Percentiles rank a stretch among this genome's conserved stretches.
These are phyloP conservation scores for Epinephelus cyanopodus DNA, from an alignment of 2,113 vertebrate species.

Conservation along the genomic window DNA sequence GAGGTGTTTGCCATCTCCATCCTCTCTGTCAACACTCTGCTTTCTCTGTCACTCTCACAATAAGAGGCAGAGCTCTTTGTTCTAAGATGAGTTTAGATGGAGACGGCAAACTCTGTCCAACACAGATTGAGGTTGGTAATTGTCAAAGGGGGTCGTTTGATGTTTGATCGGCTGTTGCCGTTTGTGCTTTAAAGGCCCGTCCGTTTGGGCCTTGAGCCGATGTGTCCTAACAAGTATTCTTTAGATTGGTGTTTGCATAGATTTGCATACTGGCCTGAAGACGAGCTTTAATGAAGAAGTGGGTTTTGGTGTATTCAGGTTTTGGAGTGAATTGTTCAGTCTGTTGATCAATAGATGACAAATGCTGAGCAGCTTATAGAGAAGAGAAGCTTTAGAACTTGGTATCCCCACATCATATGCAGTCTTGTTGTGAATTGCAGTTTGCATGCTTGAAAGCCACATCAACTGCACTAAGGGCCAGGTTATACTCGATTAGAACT, in stretches of 20 bases:
- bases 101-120: constrained; percentile 65
- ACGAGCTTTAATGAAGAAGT: constrained; percentile 63
- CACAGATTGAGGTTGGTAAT: constrained; percentile 58
- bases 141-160: constrained; percentile 66
- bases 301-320: constrained; percentile 42
- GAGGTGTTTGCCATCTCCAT: constrained; percentile 79
- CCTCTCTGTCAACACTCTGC: constrained; percentile 81
- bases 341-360: constrained; percentile 56
- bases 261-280: constrained; percentile 66
- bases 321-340: constrained; percentile 48
- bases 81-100: constrained; percentile 68
- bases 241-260: constrained; percentile 63
- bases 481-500: neutral
- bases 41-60: constrained; percentile 74
- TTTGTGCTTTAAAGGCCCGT: constrained; percentile 62
- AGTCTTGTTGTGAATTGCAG: neutral
- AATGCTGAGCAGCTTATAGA: constrained; percentile 8
- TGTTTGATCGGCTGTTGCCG: constrained; percentile 73
- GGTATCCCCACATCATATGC: neutral
- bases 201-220: constrained; percentile 49
- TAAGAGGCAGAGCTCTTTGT: constrained; percentile 72
- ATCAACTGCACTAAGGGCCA: neutral
- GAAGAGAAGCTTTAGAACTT: neutral
- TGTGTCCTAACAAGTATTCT: constrained; percentile 48
- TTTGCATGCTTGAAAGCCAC: neutral